Evolutionary conservation across 2,797 vertebrate species (phyloP).

Genomic region (Helostoma temminkii): DNA sequence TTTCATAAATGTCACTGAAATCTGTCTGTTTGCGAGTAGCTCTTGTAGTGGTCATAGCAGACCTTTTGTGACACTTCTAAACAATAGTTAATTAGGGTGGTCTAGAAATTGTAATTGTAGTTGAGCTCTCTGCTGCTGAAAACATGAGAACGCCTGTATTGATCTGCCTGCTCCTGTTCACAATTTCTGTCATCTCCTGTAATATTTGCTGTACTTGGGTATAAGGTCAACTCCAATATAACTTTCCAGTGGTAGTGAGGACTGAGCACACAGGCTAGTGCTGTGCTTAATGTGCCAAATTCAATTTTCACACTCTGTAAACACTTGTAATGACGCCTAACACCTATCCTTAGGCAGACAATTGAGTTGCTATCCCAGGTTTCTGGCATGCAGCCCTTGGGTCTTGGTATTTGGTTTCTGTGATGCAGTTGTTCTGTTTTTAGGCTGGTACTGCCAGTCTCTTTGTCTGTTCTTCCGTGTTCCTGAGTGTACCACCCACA

Average conservation of each 20-base stretch:
- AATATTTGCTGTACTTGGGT: not conserved
- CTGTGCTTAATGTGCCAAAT: not conserved
- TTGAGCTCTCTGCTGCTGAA: not conserved
- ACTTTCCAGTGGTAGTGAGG: not conserved
- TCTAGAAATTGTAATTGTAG: not conserved
- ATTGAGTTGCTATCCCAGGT: not conserved
- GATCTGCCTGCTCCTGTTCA: slow-evolving; percentile 2
- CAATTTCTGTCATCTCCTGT: no score
- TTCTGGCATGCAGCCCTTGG: slow-evolving; percentile 4
- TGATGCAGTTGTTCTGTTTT: slow-evolving; percentile 1
- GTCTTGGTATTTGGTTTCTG: not conserved
- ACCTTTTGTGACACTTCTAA: slow-evolving; percentile 52
- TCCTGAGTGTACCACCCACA: slow-evolving; percentile 35
- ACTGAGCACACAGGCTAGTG: not conserved
- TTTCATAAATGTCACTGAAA: slow-evolving; percentile 40
- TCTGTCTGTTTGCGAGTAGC: not conserved
- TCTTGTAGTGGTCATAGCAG: slow-evolving; percentile 1
- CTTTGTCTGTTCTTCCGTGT: not conserved
- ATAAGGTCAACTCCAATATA: not conserved
- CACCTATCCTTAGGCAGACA: not conserved
- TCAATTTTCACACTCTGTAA: not conserved
- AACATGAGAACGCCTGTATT: not conserved
- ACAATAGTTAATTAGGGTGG: slow-evolving; percentile 24
- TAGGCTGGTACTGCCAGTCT: not conserved
- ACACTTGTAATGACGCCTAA: slow-evolving; percentile 3